These are phyloP conservation scores for Laticauda laticaudata DNA, from an alignment of 2,113 vertebrate genomes.

Conservation along the genomic window DNA sequence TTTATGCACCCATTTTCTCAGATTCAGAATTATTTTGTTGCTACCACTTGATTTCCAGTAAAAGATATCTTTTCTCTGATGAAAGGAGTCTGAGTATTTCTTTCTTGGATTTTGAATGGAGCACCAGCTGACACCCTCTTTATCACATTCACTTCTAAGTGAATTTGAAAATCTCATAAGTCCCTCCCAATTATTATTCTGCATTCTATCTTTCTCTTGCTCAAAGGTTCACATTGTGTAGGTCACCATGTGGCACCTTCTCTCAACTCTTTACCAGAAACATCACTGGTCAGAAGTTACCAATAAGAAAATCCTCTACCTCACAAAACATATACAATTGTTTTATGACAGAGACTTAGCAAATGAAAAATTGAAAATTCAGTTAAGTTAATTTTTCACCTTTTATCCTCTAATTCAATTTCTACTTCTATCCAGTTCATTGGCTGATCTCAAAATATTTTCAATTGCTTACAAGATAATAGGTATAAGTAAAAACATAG, in stretches of 20 bases:
- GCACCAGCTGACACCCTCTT: neutral
- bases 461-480: too few species aligned
- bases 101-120: too few species aligned
- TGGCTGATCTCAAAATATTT: neutral
- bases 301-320: neutral
- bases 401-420: neutral
- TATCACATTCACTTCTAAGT: too few species aligned
- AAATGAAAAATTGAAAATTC: neutral
- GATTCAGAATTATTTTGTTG: too few species aligned
- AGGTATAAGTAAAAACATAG: too few species aligned
- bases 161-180: too few species aligned
- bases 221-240: neutral
- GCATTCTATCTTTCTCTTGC: neutral
- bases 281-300: neutral
- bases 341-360: neutral
- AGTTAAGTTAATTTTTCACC: neutral
- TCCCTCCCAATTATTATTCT: too few species aligned
- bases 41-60: too few species aligned
- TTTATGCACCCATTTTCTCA: too few species aligned
- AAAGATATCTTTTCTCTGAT: too few species aligned
- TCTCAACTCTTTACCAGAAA: neutral
- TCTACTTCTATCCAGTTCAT: neutral
- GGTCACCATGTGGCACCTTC: neutral
- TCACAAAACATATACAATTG: neutral
- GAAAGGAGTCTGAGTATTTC: too few species aligned